phyloP scores from a whole-genome alignment of 2,888 invertebrate species.

The Parthenolecanium corni region DNA sequence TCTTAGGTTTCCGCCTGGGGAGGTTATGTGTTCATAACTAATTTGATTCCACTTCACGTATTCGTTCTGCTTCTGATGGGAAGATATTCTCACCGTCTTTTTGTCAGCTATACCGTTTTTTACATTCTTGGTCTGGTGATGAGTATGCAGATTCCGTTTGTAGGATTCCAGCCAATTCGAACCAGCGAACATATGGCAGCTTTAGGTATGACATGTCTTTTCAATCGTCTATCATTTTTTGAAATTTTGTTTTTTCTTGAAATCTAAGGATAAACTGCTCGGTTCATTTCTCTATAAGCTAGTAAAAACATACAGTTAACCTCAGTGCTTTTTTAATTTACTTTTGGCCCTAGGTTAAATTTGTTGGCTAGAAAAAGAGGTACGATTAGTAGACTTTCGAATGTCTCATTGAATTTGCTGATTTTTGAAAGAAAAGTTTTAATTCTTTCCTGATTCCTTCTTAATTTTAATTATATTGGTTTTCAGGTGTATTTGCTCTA shows the following conservation, averaged over 20 bases:
- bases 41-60: conserved; percentile 95
- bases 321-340: too few relatives aligned
- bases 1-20: conserved; percentile 95
- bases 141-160: conserved; percentile 95
- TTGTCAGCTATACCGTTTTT: conserved; percentile 93
- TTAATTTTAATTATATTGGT: conserved; percentile 30
- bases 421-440: too few relatives aligned
- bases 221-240: background rate
- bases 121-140: conserved; percentile 88
- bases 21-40: conserved; percentile 98
- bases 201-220: conserved; percentile 47
- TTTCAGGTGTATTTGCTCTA: conserved; percentile 83
- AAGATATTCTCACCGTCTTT: conserved; percentile 78
- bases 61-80: conserved; percentile 92
- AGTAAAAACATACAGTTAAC: background rate
- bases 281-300: background rate
- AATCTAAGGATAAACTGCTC: background rate
- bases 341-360: too few relatives aligned
- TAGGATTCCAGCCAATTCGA: conserved; percentile 95
- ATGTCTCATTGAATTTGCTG: too few relatives aligned
- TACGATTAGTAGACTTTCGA: too few relatives aligned
- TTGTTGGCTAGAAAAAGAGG: too few relatives aligned
- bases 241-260: background rate
- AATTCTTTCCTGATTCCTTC: too few relatives aligned
- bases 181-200: conserved; percentile 99